These are phyloP conservation scores for Trachymyrmex septentrionalis DNA, from an alignment of 1,140 invertebrate species.

Conservation along the genomic window DNA sequence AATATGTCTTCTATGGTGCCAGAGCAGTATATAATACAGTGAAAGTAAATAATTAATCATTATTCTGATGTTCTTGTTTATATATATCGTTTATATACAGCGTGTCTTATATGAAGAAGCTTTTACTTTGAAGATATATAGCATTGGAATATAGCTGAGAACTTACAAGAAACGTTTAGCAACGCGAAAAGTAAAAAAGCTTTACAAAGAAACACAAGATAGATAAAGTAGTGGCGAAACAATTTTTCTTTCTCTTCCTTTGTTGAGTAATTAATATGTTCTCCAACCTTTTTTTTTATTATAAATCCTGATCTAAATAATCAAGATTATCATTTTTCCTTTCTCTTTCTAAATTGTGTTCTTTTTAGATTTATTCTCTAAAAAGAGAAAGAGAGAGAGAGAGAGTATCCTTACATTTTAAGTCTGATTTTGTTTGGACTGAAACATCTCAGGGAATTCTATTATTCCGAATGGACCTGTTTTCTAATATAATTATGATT, in stretches of 20 bases:
- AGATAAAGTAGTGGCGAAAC: not conserved
- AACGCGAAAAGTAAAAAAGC: not conserved
- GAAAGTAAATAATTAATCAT: conserved; percentile 11
- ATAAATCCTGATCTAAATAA: not conserved
- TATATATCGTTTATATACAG: not conserved
- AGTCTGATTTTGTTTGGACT: not conserved
- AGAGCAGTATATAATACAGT: conserved; percentile 5
- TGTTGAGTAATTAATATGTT: not conserved
- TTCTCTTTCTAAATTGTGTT: not conserved
- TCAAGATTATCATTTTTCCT: not conserved
- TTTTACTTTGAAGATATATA: not conserved
- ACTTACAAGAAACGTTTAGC: not conserved
- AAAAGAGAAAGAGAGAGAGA: too few species aligned
- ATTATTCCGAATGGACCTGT: not conserved
- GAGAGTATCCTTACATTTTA: not conserved
- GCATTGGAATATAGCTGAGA: not conserved
- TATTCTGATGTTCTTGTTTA: not conserved
- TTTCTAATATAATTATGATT: not conserved
- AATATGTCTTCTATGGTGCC: conserved; percentile 21
- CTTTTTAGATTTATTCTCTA: not conserved
- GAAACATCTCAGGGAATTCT: not conserved
- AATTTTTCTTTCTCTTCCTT: not conserved
- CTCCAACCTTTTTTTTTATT: not conserved
- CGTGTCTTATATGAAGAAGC: not conserved
- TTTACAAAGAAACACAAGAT: not conserved